Percentiles rank a stretch among this genome's conserved stretches.
These are phyloP conservation scores for Heteractis magnifica DNA, from an alignment of 92 coral and sea anemone species.

Conservation along the genomic window DNA sequence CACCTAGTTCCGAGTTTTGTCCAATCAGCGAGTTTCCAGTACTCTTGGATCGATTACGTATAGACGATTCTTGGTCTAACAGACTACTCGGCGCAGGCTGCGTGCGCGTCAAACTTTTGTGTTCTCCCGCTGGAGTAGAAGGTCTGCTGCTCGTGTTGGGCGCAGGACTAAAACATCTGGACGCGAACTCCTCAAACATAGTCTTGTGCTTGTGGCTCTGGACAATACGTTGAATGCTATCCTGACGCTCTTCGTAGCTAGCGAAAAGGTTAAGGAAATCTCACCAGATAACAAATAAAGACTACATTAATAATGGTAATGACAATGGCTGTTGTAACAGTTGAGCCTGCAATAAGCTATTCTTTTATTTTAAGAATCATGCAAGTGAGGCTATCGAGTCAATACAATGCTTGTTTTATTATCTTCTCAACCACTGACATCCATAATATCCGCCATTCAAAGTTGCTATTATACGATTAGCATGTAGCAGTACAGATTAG, in stretches of 20 bases:
- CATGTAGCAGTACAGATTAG: no score
- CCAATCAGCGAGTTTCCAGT: slow-evolving; percentile 58
- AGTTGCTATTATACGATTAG: no score
- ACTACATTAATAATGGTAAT: not conserved
- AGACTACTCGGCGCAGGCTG: slow-evolving; percentile 56
- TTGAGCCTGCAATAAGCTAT: no score
- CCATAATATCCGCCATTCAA: no score
- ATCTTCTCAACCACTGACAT: no score
- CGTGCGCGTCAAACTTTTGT: slow-evolving; percentile 45
- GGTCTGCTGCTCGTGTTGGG: slow-evolving; percentile 76
- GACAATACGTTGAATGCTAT: slow-evolving; percentile 79
- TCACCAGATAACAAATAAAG: not conserved
- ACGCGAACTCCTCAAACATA: slow-evolving; percentile 88
- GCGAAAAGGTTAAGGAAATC: slow-evolving; percentile 31
- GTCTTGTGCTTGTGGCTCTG: slow-evolving; percentile 82
- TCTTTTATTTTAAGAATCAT: no score
- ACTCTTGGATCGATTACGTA: slow-evolving; percentile 79
- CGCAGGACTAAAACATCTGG: slow-evolving; percentile 81
- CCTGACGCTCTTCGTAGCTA: slow-evolving; percentile 92
- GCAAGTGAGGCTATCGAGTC: no score
- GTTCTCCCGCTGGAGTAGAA: slow-evolving; percentile 64
- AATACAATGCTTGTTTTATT: no score
- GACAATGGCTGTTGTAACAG: not conserved
- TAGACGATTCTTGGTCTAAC: slow-evolving; percentile 36
- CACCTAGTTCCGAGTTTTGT: slow-evolving; percentile 42